These are phyloP conservation scores for Rhynchonema sp. DNA, from an alignment of 2,888 invertebrate species.

Conservation along the genomic window DNA sequence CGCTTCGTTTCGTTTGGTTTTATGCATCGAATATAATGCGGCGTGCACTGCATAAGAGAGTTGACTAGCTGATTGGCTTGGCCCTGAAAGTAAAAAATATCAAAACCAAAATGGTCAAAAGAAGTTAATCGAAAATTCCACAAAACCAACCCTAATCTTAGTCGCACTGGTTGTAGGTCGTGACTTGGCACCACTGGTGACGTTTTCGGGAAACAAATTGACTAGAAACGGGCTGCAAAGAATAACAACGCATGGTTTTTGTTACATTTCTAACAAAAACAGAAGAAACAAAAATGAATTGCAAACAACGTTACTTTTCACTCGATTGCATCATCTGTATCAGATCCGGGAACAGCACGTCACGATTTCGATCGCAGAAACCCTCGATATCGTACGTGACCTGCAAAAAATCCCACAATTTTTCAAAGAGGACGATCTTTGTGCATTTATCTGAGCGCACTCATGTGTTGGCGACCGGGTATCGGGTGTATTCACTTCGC, in stretches of 20 bases:
- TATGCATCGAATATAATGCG: conserved; percentile 50
- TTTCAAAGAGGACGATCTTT: too few relatives aligned
- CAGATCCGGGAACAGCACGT: conserved; percentile 45
- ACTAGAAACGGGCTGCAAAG: conserved; percentile 40
- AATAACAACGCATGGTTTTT: neutral
- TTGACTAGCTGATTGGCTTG: conserved; percentile 47
- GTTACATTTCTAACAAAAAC: conserved; percentile 5
- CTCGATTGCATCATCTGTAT: conserved; percentile 47
- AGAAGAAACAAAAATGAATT: conserved; percentile 1
- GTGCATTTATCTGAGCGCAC: too few relatives aligned
- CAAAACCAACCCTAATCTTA: conserved; percentile 40
- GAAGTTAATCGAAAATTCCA: too few relatives aligned
- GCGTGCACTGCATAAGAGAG: conserved; percentile 46
- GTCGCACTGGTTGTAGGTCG: conserved; percentile 46
- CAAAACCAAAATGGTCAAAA: too few relatives aligned
- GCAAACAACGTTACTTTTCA: conserved; percentile 35
- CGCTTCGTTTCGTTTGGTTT: conserved; percentile 50
- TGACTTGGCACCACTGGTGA: conserved; percentile 34
- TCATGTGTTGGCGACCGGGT: too few relatives aligned
- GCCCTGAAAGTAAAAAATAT: conserved; percentile 29
- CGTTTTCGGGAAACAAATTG: conserved; percentile 41
- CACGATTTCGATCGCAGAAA: conserved; percentile 48
- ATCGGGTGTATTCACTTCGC: too few relatives aligned
- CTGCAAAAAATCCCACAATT: too few relatives aligned
- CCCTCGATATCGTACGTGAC: conserved; percentile 42